Evolutionary conservation across 2,888 invertebrate species (phyloP), one percentile per base, ranked within the genome.

Genomic region (Galerucella pusilla): DNA sequence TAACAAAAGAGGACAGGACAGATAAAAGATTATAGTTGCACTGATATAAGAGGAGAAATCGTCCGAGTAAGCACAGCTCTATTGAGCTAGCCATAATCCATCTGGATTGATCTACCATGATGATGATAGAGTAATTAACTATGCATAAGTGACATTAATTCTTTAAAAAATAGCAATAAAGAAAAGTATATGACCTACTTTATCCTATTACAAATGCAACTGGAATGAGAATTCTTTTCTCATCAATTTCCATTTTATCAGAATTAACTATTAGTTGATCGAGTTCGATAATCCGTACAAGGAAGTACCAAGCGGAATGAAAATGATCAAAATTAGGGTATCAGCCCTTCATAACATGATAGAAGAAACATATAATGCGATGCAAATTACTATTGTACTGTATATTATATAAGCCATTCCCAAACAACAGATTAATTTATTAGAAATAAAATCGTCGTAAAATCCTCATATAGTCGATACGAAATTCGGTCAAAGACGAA

Each of bases 231-330:
- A 42, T 25, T 57, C 45, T 42, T 68, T 59, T 20, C 4, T 14
- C 68, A 45, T 68, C 65, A 54, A 65, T 65, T 49, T 16, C 25
- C 16, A 28, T 52, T 25, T 54, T 54, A 25, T n/a, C 28, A 57
- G 57, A 28, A 28, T 28, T 57, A 57, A 57, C 20, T 10, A 57
- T 57, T 20, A 57, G 59, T 42, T 42, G 42, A 63, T 63, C 63
- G 54, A 63, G 68, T 66, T 75, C 75, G 68, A 75, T 75, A 71
- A 72, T 68, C 72, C 60, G 75, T 75, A 63, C 65, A 45, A 57
- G 14, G 63, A 52, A 60, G 72, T 72, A 72, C 75, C 68, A 68
- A 64, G 64, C 68, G 71, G 11, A 49, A 49, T 16, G 54, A 16
- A 54, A 54, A 49, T 49, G 49, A 25, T 60, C 61, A 42, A 28